phyloP scores from a whole-genome alignment of 2,113 vertebrate genomes.

The Conger conger region DNA sequence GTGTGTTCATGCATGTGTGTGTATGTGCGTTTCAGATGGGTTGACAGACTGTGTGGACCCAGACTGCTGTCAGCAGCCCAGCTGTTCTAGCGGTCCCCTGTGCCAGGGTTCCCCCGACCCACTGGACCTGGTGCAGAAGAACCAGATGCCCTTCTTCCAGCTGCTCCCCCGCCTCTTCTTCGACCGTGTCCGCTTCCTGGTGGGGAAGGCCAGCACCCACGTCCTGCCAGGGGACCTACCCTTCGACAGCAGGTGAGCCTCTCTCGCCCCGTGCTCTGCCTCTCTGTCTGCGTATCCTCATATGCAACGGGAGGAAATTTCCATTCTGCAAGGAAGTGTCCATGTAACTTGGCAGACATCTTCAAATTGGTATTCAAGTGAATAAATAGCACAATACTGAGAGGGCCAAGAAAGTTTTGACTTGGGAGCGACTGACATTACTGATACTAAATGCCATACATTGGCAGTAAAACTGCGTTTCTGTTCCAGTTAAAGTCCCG shows the following conservation, averaged over 20 bases:
- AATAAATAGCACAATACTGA: neutral
- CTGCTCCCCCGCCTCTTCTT: conserved; percentile 85
- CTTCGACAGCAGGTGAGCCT: conserved; percentile 88
- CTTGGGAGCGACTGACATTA: neutral
- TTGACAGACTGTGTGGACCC: conserved; percentile 94
- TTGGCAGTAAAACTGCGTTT: too few species aligned
- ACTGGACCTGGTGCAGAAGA: conserved; percentile 88
- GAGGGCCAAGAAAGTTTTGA: neutral
- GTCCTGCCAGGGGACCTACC: conserved; percentile 87
- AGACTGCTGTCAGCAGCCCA: conserved; percentile 92
- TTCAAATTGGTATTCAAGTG: neutral
- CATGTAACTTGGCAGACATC: neutral
- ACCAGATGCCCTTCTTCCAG: conserved; percentile 73
- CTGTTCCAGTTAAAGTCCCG: too few species aligned
- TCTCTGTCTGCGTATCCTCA: neutral
- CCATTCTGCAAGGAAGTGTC: neutral
- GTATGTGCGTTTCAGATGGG: conserved; percentile 76
- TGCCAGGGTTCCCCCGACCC: conserved; percentile 96
- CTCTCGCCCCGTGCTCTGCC: conserved; percentile 14
- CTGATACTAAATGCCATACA: neutral
- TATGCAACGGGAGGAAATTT: neutral
- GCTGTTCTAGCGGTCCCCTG: conserved; percentile 85
- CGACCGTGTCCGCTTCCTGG: conserved; percentile 88
- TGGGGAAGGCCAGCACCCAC: conserved; percentile 91
- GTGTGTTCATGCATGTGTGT: conserved; percentile 23